Evolutionary conservation across 2,888 invertebrate genomes (phyloP), one percentile per base, ranked within the genome.

Genomic region (Nemapogon koenigi): DNA sequence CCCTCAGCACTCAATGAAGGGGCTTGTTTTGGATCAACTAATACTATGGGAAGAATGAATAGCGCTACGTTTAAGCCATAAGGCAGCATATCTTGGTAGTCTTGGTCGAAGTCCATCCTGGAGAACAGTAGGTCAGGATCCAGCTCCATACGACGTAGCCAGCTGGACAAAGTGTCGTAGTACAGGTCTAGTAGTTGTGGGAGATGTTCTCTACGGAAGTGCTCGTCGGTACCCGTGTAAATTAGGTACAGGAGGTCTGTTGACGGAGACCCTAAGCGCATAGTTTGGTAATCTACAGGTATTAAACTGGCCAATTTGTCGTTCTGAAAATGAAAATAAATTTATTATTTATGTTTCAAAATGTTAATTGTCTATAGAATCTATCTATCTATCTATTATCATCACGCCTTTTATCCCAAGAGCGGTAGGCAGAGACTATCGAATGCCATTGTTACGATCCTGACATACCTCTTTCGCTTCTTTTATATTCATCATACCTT

Each of bases 41-140:
- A 11, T 4, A 37, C 37, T 3, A 37, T 11, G 2, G 37, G 37
- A 3, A 37, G 16, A 4, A 4, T 10, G 7, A 3, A 3, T 4
- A 18, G n/a, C 2, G 37, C 37, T 3, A 16, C 17, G 4, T 17
- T n/a, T 13, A 37, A 17, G 10, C 28, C 37, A 17, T 17, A 28
- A 10, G 37, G 37, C n/a, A 37, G 16, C 8, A 46, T 37, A 49
- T 37, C 28, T 8, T 28, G 7, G 13, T 27, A 28, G 28, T 37
- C 37, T 3, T 37, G 28, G 18, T 28, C 28, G 18, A 37, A 37
- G 11, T 37, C 28, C 11, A 17, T 16, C 16, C 17, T 37, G 10
- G 37, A 27, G 18, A 16, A 37, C 11, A 25, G 13, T 16, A 10
- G 16, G 3, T 28, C 13, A 37, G 37, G 17, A 17, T 37, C 28